Conservation (phyloP, 2,797 vertebrate genomes). For the Artibeus lituratus region DNA sequence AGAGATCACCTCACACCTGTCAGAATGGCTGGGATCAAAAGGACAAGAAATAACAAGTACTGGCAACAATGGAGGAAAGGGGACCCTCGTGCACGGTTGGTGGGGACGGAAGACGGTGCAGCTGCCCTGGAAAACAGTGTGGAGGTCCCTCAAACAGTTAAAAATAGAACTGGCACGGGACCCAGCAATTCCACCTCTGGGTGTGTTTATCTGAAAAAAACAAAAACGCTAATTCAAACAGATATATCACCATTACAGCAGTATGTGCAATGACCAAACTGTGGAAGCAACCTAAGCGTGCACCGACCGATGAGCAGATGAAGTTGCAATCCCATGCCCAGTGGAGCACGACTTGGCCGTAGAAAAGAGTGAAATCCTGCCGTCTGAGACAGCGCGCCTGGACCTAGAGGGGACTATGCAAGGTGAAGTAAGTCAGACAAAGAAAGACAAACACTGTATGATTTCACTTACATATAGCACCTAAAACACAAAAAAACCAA, state of each 20-base stretch:
- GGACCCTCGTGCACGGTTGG: neutral
- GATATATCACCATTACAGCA: neutral
- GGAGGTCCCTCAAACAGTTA: neutral
- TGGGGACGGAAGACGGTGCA: neutral
- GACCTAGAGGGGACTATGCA: neutral
- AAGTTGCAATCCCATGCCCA: neutral
- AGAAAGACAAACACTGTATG: too few relatives aligned
- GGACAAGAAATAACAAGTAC: neutral
- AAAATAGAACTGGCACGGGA: accelerated
- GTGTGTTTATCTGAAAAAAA: neutral
- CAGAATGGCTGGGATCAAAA: neutral
- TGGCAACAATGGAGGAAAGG: too few relatives aligned
- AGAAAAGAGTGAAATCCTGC: neutral
- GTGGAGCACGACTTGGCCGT: too few relatives aligned
- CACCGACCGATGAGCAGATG: accelerated
- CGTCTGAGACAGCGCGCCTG: too few relatives aligned
- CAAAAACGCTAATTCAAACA: neutral
- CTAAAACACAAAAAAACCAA: too few relatives aligned
- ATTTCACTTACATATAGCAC: neutral
- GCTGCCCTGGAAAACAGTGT: neutral
- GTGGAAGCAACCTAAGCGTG: neutral
- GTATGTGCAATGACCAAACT: too few relatives aligned
- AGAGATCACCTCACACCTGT: neutral
- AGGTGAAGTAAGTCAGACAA: neutral
- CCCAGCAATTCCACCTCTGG: neutral